Evolutionary conservation across 2,888 invertebrate genomes (phyloP).

Genomic region (Muschampia plurimacula): DNA sequence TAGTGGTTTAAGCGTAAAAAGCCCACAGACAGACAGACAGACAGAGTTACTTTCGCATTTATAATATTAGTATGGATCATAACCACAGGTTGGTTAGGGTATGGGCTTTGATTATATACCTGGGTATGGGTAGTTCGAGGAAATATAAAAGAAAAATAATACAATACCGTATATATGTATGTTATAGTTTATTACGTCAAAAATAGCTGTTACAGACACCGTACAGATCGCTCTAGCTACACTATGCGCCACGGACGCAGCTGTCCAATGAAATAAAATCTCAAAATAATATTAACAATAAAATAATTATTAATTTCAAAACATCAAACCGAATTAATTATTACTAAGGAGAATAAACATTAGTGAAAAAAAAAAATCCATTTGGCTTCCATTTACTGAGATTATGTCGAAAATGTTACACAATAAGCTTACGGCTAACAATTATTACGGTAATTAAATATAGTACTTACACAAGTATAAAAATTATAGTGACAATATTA

Average conservation of each 20-base stretch:
- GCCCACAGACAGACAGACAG: no score
- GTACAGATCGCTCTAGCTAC: slow-evolving; percentile 40
- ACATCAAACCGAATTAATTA: slow-evolving; percentile 47
- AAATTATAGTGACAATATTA: slow-evolving; percentile 31
- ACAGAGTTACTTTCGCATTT: no score
- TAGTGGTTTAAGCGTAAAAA: no score
- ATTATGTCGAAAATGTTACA: slow-evolving; percentile 38
- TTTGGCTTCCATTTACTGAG: slow-evolving; percentile 47
- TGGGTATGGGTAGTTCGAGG: neutral
- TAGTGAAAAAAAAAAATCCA: slow-evolving; percentile 45
- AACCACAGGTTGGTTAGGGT: no score
- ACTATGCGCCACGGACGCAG: slow-evolving; percentile 42
- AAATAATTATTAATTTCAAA: slow-evolving; percentile 46
- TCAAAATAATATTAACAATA: slow-evolving; percentile 53
- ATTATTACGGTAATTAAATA: slow-evolving; percentile 23
- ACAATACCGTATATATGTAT: neutral
- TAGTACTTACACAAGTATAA: slow-evolving; percentile 35
- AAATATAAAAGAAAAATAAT: neutral
- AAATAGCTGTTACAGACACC: slow-evolving; percentile 45
- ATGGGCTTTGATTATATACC: no score
- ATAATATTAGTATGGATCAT: no score
- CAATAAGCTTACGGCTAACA: slow-evolving; percentile 15
- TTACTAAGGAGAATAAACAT: slow-evolving; percentile 41
- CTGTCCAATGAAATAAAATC: slow-evolving; percentile 50
- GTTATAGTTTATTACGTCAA: slow-evolving; percentile 49